These are phyloP conservation scores for Pipra filicauda DNA, from an alignment of 2,113 vertebrate species.

Conservation along the genomic window DNA sequence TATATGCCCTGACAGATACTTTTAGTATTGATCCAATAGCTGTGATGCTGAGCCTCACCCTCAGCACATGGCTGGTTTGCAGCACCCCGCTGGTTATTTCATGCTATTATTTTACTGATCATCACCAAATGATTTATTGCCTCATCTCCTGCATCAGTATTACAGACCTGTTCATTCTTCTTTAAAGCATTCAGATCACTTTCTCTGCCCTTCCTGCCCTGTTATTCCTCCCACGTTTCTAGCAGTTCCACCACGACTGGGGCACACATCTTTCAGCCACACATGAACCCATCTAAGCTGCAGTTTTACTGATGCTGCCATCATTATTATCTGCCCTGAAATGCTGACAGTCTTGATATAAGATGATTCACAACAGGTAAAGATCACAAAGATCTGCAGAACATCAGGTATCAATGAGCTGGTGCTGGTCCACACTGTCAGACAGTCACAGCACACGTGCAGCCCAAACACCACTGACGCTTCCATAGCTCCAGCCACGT, in stretches of 20 bases:
- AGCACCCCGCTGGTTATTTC: not conserved
- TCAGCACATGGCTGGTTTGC: not conserved
- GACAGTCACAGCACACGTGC: not conserved
- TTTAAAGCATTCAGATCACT: not conserved
- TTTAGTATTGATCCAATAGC: not conserved
- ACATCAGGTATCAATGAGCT: not conserved
- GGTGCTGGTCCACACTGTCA: not conserved
- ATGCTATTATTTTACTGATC: conserved; percentile 10
- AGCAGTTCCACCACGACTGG: not conserved
- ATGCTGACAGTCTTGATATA: not conserved
- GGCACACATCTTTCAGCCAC: not conserved
- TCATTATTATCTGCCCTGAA: not conserved
- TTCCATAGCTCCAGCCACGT: not conserved
- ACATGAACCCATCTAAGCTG: not conserved
- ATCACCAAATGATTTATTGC: conserved; percentile 21
- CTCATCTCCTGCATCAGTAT: not conserved
- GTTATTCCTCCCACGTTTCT: not conserved
- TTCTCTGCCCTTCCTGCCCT: not conserved
- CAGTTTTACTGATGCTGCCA: not conserved
- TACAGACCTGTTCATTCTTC: not conserved
- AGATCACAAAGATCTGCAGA: not conserved
- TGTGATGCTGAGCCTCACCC: not conserved
- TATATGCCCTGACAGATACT: not conserved
- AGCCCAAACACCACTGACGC: not conserved
- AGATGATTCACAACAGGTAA: not conserved